phyloP scores from a whole-genome alignment of 2,888 invertebrate genomes.

The Pasiphila rectangulata region DNA sequence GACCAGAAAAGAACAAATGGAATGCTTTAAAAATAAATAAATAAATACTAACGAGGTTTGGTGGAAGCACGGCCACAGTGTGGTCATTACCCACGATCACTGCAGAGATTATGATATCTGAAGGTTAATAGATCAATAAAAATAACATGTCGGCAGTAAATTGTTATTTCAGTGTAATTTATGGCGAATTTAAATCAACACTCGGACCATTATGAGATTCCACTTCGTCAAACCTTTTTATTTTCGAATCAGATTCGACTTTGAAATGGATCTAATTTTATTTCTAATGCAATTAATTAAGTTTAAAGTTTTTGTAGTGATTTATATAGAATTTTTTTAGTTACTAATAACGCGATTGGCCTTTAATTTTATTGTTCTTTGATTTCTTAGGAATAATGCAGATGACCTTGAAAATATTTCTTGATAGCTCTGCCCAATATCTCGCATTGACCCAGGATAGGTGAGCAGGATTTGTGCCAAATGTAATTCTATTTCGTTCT shows the following conservation, averaged over 20 bases:
- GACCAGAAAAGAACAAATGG: not conserved
- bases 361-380: conserved; percentile 11
- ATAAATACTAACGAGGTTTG: conserved; percentile 6
- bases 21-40: conserved; percentile 6
- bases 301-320: not conserved
- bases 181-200: conserved; percentile 27
- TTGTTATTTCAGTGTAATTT: conserved; percentile 23
- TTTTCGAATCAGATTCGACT: conserved; percentile 9
- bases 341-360: conserved; percentile 10
- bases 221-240: conserved; percentile 12
- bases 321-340: conserved; percentile 8
- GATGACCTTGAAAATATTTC: no score
- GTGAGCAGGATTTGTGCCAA: no score
- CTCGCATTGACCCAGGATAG: no score
- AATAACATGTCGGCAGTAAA: conserved; percentile 19
- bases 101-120: conserved; percentile 12
- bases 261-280: conserved; percentile 18
- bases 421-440: no score
- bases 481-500: no score
- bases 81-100: conserved; percentile 13
- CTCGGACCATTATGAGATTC: conserved; percentile 12
- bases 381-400: no score
- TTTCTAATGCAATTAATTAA: not conserved
- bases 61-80: conserved; percentile 2
- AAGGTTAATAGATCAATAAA: conserved; percentile 24